Evolutionary conservation across 2,888 invertebrate genomes (phyloP), one percentile per base, ranked within the genome.

Genomic region (Bugulina stolonifera): DNA sequence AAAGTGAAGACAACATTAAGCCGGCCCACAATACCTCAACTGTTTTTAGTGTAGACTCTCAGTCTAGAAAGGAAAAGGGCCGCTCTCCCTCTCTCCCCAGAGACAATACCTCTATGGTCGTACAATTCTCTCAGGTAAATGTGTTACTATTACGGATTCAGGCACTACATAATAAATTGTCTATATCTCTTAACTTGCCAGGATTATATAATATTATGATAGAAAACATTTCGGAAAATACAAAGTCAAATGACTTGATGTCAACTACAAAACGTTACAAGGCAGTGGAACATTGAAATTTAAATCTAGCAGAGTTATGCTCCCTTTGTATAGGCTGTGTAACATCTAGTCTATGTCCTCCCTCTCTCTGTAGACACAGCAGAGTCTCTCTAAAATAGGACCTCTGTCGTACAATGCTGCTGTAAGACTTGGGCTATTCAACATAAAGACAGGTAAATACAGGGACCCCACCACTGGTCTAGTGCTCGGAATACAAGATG

Each of bases 361-460:
- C n/a, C n/a, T n/a, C n/a, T 43, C 32, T 3, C 32, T 70, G 3
- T 25, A 43, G 70, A 70, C 52, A 14, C 35, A 70, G 52, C 70
- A 70, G 5, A 29, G 52, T 43, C 52, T 29, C 27, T 54, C 70
- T 70, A 35, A 52, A 25, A 70, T 70, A 3, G 70, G 70, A n/a
- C 70, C 70, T n/a, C 52, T 70, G 70, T 25, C 70, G 23, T 70
- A 70, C 25, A 54, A 70, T 23, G 70, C 54, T 2, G 70, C 70
- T n/a, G 70, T 70, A 2, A 34, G 54, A 54, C 70, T 70, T 29
- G 70, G 70, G 25, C 70, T 70, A 14, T 70, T 70, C 70, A 70
- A 70, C 70, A 54, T 70, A 54, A 70, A 70, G 32, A 70, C 70
- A 70, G 70, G 70, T 52, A 43, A 54, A 43, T 70, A 70, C 70